Evolutionary conservation across 2,888 invertebrate species (phyloP), one percentile per base, ranked within the genome.

Genomic region (Amitus sp.): DNA sequence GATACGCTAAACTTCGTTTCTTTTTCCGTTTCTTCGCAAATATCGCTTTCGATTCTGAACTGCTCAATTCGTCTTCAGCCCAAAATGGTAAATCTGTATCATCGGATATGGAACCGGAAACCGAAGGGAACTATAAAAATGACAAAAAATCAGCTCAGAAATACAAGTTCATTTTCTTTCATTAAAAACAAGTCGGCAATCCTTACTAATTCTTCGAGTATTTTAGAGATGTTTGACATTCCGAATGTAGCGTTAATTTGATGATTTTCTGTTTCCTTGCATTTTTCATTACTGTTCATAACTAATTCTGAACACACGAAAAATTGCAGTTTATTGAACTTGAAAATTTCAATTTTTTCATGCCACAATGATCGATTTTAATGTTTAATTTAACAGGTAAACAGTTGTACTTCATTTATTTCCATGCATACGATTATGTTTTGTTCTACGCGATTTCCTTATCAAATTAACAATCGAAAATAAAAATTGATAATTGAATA

Each of bases 21-120:
- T 75, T 67, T 45, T 72, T 77, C 20, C 70, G 67, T 54, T 57
- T 71, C 6, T 43, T 19, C 5, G 55, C 53, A 28, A 69, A 51
- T 15, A 50, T 50, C 3, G 66, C 60, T 12, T 56, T 71, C 13
- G 76, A 77, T 50, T 77, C 77, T 5, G 73, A 69, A 39, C 66
- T 70, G 33, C 77, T 77, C 28, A 73, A 57, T 53, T 77, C 77
- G 52, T 77, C 77, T 40, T 77, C 77, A 1, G 76, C 77, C 77
- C 77, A 77, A 60, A 76, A 77, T 47, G 74, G 73, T 1, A 71
- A 68, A 57, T 77, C 77, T 2, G 73, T 65, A 34, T 77, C 77
- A 39, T 76, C 74, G 2, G 71, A 60, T 42, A 69, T 48, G 67
- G 65, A 18, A 53, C 37, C 13, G 66, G 62, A 27, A 67, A 39